Evolutionary conservation across 2,888 invertebrate species (phyloP).

Genomic region (Thalpophila matura): DNA sequence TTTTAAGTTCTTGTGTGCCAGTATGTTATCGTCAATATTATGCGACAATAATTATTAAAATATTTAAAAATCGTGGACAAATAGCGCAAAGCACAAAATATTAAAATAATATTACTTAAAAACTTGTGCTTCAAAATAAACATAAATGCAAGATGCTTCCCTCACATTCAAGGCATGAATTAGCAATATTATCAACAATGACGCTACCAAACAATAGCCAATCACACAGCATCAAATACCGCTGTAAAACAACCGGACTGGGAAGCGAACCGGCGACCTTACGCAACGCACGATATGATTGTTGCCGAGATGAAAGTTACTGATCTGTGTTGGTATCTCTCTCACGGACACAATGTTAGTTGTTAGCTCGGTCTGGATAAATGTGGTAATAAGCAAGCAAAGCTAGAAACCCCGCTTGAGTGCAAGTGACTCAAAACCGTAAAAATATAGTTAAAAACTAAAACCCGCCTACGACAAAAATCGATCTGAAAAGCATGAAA

Average conservation of each 20-base stretch:
- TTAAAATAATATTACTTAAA: too few species aligned
- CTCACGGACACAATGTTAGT: slow-evolving; percentile 35
- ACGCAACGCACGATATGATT: slow-evolving; percentile 55
- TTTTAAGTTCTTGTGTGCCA: not conserved
- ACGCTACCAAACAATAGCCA: slow-evolving; percentile 36
- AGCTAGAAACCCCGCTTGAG: not conserved
- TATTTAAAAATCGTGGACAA: slow-evolving; percentile 23
- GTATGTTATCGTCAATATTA: not conserved
- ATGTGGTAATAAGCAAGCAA: slow-evolving; percentile 2
- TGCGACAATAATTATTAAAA: slow-evolving; percentile 5
- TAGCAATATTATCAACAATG: slow-evolving; percentile 13
- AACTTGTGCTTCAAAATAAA: too few species aligned
- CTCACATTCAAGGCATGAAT: slow-evolving; percentile 1
- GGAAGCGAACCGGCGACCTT: slow-evolving; percentile 55
- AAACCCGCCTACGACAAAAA: too few species aligned
- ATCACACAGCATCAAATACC: slow-evolving; percentile 20
- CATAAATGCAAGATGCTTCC: too few species aligned
- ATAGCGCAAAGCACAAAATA: too few species aligned
- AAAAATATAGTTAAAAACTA: too few species aligned
- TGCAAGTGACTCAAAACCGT: too few species aligned
- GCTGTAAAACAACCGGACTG: slow-evolving; percentile 31
- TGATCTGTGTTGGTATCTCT: slow-evolving; percentile 45
- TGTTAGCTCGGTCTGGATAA: slow-evolving; percentile 24
- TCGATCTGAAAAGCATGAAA: too few species aligned
- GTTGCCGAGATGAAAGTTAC: slow-evolving; percentile 63